Base-by-base conservation (phyloP, 2,888 invertebrate species). In the Hydroisotoma schaefferi region DNA sequence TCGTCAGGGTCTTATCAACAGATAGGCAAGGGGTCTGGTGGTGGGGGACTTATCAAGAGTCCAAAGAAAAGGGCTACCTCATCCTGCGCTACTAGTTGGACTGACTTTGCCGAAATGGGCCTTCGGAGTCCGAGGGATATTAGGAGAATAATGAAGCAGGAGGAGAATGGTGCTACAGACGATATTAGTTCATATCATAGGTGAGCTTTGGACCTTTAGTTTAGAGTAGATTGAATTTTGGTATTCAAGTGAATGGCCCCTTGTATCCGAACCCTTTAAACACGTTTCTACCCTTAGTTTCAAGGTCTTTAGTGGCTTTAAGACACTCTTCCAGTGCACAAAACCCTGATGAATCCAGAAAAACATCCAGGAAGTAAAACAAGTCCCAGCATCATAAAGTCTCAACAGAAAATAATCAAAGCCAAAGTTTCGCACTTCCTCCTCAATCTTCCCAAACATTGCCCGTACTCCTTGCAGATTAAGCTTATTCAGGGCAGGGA, bases 61-160 rank as follows among this genome's bases (percentile, higher is more conserved):
- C 83, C 83, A 0, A 76, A 80, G 70, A 80, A 78, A 73, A 77
- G 77, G 72, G 49, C 75, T 60, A n/a, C n/a, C n/a, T n/a, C n/a
- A n/a, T n/a, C n/a, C n/a, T n/a, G n/a, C n/a, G 77, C 76, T 69
- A 78, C 76, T 75, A 77, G 74, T 75, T 75, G 76, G 80, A 76
- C 67, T 75, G 80, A 74, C 54, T 77, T 77, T 69, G 76, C 77
- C 52, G 74, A 76, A 60, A 73, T 75, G 65, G 85, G 84, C 0
- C 78, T 84, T n/a, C 77, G 79, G 54, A 77, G 77, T 60, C 77
- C 80, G 2, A 74, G 77, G 26, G 78, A 79, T 68, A 75, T 78
- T 67, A 74, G 77, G 65, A 77, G 77, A 70, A 71, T 77, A 66
- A 75, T 77, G 70, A 75, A 77, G 70, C 78, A 78, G 71, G 74